Base-by-base conservation (phyloP, 2,888 invertebrate genomes). In the Heliconius ethilla region DNA sequence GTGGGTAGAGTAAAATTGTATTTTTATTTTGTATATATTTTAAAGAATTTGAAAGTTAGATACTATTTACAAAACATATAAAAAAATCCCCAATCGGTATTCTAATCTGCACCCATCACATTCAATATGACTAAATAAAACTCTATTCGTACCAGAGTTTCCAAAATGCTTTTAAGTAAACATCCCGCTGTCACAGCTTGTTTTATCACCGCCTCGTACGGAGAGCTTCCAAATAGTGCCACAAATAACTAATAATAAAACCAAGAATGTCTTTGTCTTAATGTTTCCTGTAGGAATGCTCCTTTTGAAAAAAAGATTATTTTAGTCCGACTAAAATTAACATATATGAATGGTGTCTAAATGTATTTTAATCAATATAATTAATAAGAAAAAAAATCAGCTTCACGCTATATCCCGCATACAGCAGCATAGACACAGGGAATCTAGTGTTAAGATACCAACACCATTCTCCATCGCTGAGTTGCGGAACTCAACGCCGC, bases 241-340 rank as follows among this genome's bases (percentile, higher is more conserved):
- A 67, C 55, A 79, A 80, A 80, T 77, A 79, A 66, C 75, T 15
- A 51, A 66, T 80, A 79, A 80, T 80, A 79, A 77, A 75, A 63
- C 63, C 75, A 75, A 75, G 65, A 79, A 79, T 77, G 77, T 78
- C 79, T 66, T 75, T 77, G 73, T 79, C 63, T 77, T 79, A 79
- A 80, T 77, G 77, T 81, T 79, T 81, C 80, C 78, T 79, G 79
- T 74, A 55, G 70, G 77, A 76, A 62, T 62, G 63, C 40, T 40
- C 10, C 27, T 40, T 33, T 29, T 66, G 65, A 63, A 73, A 75
- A 22, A 18, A 40, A n/a, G 37, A 63, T 37, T 77, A 75, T 75
- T 79, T 80, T 66, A 15, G 77, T 76, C 33, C 33, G 70, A 63
- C n/a, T 67, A 15, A 40, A 33, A 45, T 40, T 70, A 45, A 65